A percentile compares a stretch with the other conserved stretches of the same genome.
These are phyloP conservation scores for Synergus umbraculus DNA, from an alignment of 2,888 invertebrate genomes.

Conservation along the genomic window DNA sequence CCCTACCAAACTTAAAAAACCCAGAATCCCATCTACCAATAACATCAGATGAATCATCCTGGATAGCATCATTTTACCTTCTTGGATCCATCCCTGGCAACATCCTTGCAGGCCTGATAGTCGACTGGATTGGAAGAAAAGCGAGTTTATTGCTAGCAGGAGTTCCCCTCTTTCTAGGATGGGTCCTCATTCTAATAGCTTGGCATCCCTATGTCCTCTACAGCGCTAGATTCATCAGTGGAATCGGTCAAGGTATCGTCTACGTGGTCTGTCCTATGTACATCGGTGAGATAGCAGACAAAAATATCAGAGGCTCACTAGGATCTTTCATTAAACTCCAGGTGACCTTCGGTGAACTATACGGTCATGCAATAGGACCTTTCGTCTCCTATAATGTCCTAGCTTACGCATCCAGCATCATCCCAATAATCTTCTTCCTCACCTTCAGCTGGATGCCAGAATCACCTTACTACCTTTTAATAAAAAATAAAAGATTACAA, in stretches of 20 bases:
- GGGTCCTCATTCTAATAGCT: slow-evolving; percentile 82
- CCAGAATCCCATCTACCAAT: slow-evolving; percentile 68
- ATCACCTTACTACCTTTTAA: slow-evolving; percentile 82
- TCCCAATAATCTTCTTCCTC: slow-evolving; percentile 78
- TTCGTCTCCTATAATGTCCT: slow-evolving; percentile 75
- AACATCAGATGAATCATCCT: slow-evolving; percentile 73
- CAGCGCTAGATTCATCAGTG: slow-evolving; percentile 81
- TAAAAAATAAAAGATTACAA: slow-evolving; percentile 78
- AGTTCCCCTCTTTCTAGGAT: slow-evolving; percentile 80
- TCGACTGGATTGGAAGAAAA: slow-evolving; percentile 80
- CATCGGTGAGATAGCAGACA: slow-evolving; percentile 82
- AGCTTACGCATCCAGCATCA: slow-evolving; percentile 75
- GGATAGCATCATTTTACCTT: slow-evolving; percentile 80
- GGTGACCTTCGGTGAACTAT: slow-evolving; percentile 74
- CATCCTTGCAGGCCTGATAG: slow-evolving; percentile 79
- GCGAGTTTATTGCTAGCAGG: slow-evolving; percentile 79
- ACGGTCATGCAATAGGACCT: slow-evolving; percentile 73
- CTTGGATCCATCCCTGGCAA: slow-evolving; percentile 81
- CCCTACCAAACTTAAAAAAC: slow-evolving; percentile 70
- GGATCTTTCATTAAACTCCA: slow-evolving; percentile 72
- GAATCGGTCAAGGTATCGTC: slow-evolving; percentile 82
- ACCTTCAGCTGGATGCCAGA: slow-evolving; percentile 81
- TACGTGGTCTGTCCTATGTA: slow-evolving; percentile 83
- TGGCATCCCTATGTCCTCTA: slow-evolving; percentile 80
- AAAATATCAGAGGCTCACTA: slow-evolving; percentile 79